Conservation (phyloP, 2,797 vertebrate genomes). For the Enteromius paludinosus region DNA sequence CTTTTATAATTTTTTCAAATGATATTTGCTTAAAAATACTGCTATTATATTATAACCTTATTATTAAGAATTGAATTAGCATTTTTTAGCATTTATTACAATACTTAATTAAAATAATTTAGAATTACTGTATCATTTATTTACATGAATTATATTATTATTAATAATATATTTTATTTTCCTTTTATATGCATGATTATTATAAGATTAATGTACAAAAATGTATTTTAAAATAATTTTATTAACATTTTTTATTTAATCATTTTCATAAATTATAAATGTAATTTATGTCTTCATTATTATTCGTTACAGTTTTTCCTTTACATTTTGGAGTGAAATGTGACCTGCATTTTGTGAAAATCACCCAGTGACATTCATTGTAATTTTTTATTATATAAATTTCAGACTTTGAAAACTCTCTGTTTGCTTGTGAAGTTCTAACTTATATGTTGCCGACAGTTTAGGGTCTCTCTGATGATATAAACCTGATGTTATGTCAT, state of each 20-base stretch:
- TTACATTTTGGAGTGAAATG: not conserved
- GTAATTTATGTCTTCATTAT: not conserved
- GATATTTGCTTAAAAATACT: not conserved
- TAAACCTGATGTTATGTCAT: slow-evolving; percentile 38
- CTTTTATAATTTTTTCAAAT: no score
- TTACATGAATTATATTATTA: not conserved
- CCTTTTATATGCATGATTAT: not conserved
- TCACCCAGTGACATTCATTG: not conserved
- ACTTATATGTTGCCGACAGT: not conserved
- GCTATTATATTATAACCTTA: not conserved
- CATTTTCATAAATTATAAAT: not conserved
- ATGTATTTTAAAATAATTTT: not conserved
- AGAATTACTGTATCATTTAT: not conserved
- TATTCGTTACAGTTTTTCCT: not conserved
- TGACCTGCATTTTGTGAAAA: not conserved
- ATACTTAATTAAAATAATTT: not conserved
- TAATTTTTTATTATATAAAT: not conserved
- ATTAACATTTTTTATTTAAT: not conserved
- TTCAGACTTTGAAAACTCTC: not conserved
- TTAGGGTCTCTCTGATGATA: slow-evolving; percentile 1
- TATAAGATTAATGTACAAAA: not conserved
- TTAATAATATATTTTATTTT: not conserved
- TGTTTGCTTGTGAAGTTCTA: not conserved
- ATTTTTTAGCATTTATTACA: not conserved
- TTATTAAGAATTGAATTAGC: not conserved